Evolutionary conservation across 2,113 vertebrate species (phyloP), one percentile per base, ranked within the genome.

Genomic region (Ammodytes dubius): DNA sequence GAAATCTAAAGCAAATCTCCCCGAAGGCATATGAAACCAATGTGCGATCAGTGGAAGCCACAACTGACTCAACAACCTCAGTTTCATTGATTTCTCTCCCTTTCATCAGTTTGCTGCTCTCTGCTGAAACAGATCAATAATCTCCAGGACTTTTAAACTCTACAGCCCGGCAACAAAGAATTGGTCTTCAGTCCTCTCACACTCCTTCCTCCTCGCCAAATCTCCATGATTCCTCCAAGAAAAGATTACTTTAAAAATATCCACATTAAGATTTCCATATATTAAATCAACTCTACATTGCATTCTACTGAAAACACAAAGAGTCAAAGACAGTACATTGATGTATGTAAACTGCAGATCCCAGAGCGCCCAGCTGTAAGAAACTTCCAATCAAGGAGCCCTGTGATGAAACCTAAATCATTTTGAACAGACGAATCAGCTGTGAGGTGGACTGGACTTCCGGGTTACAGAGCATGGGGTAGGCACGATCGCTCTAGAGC

Each of bases 51-150:
- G 53, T 4, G 10, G 40, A 12, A 75, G 75, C 17, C 17, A 67
- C 10, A 58, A 74, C 67, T 63, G 56, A 52, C 42, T 35, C 13
- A 14, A 66, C 69, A 43, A 46, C 59, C 27, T 40, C 11, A 10
- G 50, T 10, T 42, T 43, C 42, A 88, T 70, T 49, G 74, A 88
- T 76, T 54, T 58, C 42, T 66, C 56, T 43, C 11, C 47, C 39
- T 37, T 70, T 40, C 37, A 57, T 78, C 53, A 45, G 73, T 74
- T 65, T 8, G 17, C 68, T 8, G 12, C 68, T 77, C 58, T 74
- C 57, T 7, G 57, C 81, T 64, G 64, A 57, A 79, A 47, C 82
- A 11, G 79, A 88, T 88, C 86, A 2, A 88, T 88, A 65, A 64
- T 9, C 75, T 65, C 43, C 59, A 56, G 15, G 73, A 74, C 69